These are phyloP conservation scores for Neofelis nebulosa DNA, from an alignment of 2,113 vertebrate genomes.

Conservation along the genomic window DNA sequence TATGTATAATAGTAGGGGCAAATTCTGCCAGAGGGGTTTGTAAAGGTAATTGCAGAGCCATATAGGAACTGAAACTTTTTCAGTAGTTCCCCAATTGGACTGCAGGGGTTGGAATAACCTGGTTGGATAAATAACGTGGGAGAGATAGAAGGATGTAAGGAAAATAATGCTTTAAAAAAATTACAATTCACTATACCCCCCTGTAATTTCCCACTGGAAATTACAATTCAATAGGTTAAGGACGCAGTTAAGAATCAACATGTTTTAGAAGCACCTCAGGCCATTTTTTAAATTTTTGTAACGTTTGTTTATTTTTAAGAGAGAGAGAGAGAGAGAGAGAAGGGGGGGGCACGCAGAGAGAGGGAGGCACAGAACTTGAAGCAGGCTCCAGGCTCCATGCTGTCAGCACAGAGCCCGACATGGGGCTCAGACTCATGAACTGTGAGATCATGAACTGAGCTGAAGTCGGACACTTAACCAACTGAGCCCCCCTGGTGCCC, in stretches of 20 bases:
- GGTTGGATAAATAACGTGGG: background rate
- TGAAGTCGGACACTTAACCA: too few relatives aligned
- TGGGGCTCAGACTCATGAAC: too few relatives aligned
- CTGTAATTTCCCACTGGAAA: background rate
- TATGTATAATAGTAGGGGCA: background rate
- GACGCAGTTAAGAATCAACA: background rate
- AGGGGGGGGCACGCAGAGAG: fast-evolving
- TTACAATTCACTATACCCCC: background rate
- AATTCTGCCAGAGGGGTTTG: background rate
- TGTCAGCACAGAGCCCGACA: too few relatives aligned
- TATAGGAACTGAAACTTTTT: background rate
- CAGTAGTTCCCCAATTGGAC: background rate
- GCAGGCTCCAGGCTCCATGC: too few relatives aligned
- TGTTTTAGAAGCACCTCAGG: background rate
- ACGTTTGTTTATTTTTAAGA: too few relatives aligned
- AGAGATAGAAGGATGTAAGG: background rate
- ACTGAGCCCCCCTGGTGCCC: too few relatives aligned
- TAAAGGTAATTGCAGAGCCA: background rate
- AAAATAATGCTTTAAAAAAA: background rate
- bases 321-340: too few relatives aligned
- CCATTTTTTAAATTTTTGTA: background rate
- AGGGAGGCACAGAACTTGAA: too few relatives aligned
- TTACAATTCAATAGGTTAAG: background rate
- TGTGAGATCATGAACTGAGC: too few relatives aligned
- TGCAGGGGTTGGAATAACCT: background rate